A percentile compares a stretch with the other conserved stretches of the same genome.
These are phyloP conservation scores for Alces alces DNA, from an alignment of 2,113 vertebrate genomes.

Conservation along the genomic window DNA sequence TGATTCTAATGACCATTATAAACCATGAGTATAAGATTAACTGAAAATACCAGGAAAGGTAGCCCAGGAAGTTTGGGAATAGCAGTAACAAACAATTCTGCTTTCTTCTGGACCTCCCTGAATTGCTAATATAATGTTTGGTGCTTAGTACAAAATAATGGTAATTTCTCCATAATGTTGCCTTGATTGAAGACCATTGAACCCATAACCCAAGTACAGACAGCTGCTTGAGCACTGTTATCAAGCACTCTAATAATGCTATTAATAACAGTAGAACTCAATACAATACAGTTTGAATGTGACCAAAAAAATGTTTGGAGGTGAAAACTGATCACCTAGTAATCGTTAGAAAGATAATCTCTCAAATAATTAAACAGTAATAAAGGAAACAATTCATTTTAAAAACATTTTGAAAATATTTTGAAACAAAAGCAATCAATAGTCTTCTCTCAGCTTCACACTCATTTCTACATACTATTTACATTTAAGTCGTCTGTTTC, in stretches of 20 bases:
- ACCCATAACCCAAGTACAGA: neutral
- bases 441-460: conserved; percentile 19
- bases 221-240: neutral
- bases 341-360: conserved; percentile 38
- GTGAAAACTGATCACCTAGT: conserved; percentile 1
- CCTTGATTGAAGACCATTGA: neutral
- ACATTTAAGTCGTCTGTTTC: conserved; percentile 38
- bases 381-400: neutral
- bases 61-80: neutral
- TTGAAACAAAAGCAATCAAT: neutral
- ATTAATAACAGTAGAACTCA: neutral
- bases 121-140: neutral
- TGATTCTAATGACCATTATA: neutral
- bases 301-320: neutral
- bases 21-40: neutral
- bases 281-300: conserved; percentile 1
- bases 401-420: neutral
- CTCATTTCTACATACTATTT: conserved; percentile 38
- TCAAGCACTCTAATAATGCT: neutral
- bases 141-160: neutral
- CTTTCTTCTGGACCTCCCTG: neutral
- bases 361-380: neutral
- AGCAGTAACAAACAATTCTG: conserved; percentile 9
- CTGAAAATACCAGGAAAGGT: neutral
- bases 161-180: conserved; percentile 3